Evolutionary conservation across 2,888 invertebrate genomes (phyloP), one percentile per base, ranked within the genome.

Genomic region (Panopea generosa): DNA sequence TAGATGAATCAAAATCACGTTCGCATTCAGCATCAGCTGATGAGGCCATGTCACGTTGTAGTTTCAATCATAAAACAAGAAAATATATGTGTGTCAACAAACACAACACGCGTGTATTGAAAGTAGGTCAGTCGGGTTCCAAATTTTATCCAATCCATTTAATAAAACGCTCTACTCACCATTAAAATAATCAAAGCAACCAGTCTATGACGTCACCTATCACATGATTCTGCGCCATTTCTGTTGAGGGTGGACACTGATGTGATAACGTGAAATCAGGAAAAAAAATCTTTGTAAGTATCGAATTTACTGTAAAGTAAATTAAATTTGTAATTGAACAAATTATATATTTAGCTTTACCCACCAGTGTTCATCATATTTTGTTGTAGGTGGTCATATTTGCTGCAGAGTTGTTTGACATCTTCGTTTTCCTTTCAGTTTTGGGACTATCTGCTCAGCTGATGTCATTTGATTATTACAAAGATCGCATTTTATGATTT

Each of bases 1-100:
- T 76, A 14, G 91, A 91, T 52, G 90, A 83, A 16, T 83, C 79
- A 77, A 91, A 88, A 71, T 90, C 90, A 57, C 82, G 72, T 33
- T 84, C 82, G 66, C 73, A 74, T 20, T 82, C 75, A 2, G 3
- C 26, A n/a, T 33, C 18, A 16, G 50, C 53, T 22, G 53, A 38
- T 6, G 29, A 53, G 24, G 70, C 70, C 75, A 70, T 70, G 26
- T 59, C 7, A 16, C 16, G 20, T 33, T 33, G 4, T 33, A n/a
- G 6, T 33, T 33, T 33, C 33, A 33, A 11, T 33, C 33, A 33
- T 11, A 33, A 33, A 4, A 33, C 33, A 33, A 4, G 33, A 11
- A 4, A 33, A 4, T 33, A 7, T 33, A 7, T 7, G 33, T 33
- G 11, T 33, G 33, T 33, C 33, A 33, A 33, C 33, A 33, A 33